Evolutionary conservation across 2,888 invertebrate genomes (phyloP), one percentile per base, ranked within the genome.

Genomic region (Ichneumon xanthorius): DNA sequence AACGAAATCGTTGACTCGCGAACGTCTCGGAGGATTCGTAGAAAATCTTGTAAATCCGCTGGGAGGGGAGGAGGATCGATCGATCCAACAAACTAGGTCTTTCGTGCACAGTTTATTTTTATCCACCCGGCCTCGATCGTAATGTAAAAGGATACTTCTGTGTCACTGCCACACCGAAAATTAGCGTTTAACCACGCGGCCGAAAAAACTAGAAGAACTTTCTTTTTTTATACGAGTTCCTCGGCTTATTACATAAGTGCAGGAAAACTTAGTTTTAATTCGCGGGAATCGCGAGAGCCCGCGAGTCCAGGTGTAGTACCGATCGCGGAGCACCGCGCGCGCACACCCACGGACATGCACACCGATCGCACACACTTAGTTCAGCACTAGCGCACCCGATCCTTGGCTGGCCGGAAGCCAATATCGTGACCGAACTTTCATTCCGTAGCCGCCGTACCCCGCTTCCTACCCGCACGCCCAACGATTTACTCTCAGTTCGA

Each of bases 331-430:
- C 16, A 4, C 14, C 45, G 14, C 45, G 45, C 45, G 16, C 16
- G 16, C 45, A 48, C 58, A 50, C 55, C 55, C 40, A 9, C n/a
- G 53, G 26, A 71, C 30, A 37, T 22, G 58, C 26, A 61, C 30
- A 50, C 61, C 79, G 48, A 45, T 63, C 63, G 63, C 55, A 55
- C 48, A 71, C 67, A 67, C 72, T 71, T 40, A 26, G 63, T 83
- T 79, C 53, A 45, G 48, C 50, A 79, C 70, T 40, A 67, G 53
- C 48, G 14, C 45, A 40, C 37, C 53, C 83, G 71, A 78, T 85
- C 61, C 76, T 80, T 71, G 65, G 45, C 80, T 84, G 84, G 84
- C 84, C 78, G 81, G 81, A 81, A 85, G 84, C 81, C 84, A 81
- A 85, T 84, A 78, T 81, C 84, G 78, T 37, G 81, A 78, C 68